Evolutionary conservation across 92 coral and sea anemone genomes (phyloP).

Genomic region (Epizoanthus rinbou): DNA sequence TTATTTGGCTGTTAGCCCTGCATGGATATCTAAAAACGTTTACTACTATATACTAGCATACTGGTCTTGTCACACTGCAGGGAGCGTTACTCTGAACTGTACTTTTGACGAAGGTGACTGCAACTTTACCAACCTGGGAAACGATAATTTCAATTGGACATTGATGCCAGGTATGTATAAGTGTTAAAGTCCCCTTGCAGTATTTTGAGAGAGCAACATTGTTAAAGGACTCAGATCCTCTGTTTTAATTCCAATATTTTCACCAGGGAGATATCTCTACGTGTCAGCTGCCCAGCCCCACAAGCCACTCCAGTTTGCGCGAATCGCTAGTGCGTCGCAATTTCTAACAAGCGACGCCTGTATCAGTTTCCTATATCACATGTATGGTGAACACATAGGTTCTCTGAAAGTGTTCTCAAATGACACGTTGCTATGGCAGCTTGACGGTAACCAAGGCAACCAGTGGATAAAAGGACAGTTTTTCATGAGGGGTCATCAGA

Average conservation of each 20-base stretch:
- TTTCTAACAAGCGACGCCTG: constrained; percentile 4
- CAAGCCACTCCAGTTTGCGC: constrained; percentile 7
- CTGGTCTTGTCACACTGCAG: constrained; percentile 1
- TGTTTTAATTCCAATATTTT: background rate
- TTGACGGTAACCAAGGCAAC: constrained; percentile 41
- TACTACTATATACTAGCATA: too few relatives aligned
- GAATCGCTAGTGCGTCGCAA: constrained; percentile 22
- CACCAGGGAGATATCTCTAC: constrained; percentile 23
- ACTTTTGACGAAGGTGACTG: constrained; percentile 19
- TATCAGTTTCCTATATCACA: constrained; percentile 34
- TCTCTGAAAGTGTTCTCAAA: constrained; percentile 15
- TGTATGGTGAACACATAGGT: constrained; percentile 16
- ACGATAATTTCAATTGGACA: constrained; percentile 30
- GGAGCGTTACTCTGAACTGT: constrained; percentile 3
- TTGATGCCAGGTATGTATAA: constrained; percentile 14
- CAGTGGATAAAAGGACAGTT: constrained; percentile 42
- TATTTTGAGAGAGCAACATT: background rate
- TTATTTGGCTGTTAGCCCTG: too few relatives aligned
- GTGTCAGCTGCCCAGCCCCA: constrained; percentile 16
- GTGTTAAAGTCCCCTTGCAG: background rate
- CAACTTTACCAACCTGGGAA: constrained; percentile 5
- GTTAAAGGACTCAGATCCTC: background rate
- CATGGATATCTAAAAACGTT: too few relatives aligned
- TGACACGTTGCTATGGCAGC: constrained; percentile 28
- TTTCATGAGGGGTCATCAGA: constrained; percentile 20